Evolutionary conservation across 1,140 invertebrate species (phyloP).

Genomic region (Aleiodes sp.): DNA sequence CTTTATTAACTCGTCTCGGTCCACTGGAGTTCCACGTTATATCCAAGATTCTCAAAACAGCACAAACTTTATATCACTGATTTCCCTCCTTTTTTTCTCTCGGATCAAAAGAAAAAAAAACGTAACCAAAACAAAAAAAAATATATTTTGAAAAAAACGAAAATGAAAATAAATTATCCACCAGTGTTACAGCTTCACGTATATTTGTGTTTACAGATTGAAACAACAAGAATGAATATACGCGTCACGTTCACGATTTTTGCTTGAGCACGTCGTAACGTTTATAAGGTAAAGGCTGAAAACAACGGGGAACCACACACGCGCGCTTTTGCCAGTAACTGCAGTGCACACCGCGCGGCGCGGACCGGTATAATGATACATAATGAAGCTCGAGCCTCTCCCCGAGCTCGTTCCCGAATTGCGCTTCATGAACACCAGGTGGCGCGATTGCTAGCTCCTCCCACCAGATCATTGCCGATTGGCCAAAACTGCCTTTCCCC

Average conservation of each 20-base stretch:
- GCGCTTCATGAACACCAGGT: conserved; percentile 45
- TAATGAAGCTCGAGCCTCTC: conserved; percentile 66
- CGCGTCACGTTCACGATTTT: conserved; percentile 24
- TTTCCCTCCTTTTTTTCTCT: not conserved
- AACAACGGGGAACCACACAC: conserved; percentile 48
- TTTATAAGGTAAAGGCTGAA: conserved; percentile 33
- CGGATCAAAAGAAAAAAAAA: not conserved
- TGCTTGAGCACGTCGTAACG: conserved; percentile 36
- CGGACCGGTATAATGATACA: conserved; percentile 68
- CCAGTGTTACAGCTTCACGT: conserved; percentile 13
- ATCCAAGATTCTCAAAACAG: not conserved
- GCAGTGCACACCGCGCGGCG: conserved; percentile 66
- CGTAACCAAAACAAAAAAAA: not conserved
- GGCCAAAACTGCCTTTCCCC: conserved; percentile 35
- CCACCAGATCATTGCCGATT: conserved; percentile 40
- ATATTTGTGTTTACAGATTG: conserved; percentile 42
- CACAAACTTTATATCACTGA: conserved; percentile 7
- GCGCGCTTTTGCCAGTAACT: conserved; percentile 62
- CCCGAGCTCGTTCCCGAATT: conserved; percentile 53
- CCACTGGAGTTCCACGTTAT: conserved; percentile 7
- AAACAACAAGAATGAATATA: conserved; percentile 40
- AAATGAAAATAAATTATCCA: conserved; percentile 4
- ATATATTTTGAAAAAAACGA: not conserved
- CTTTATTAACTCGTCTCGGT: not conserved
- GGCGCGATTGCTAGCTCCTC: conserved; percentile 51